These are phyloP conservation scores for Pherbina coryleti DNA, from an alignment of 2,888 invertebrate species.

Conservation along the genomic window DNA sequence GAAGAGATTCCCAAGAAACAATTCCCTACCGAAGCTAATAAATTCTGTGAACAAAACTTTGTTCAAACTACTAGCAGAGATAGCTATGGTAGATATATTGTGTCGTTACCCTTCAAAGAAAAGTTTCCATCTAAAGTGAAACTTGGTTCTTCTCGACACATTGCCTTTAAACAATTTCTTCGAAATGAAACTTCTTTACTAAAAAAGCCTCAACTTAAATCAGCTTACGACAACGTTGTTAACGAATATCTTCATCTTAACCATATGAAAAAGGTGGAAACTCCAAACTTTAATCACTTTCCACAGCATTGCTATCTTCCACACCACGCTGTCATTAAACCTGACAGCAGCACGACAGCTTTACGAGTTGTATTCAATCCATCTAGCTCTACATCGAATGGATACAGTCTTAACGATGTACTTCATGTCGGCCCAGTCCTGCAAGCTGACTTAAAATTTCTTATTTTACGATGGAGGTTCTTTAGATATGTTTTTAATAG, in stretches of 20 bases:
- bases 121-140: background rate
- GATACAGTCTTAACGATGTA: slow-evolving; percentile 30
- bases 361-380: slow-evolving; percentile 30
- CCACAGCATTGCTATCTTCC: no score
- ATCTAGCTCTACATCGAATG: slow-evolving; percentile 16
- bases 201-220: background rate
- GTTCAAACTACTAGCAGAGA: background rate
- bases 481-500: slow-evolving; percentile 26
- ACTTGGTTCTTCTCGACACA: no score
- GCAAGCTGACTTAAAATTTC: slow-evolving; percentile 22
- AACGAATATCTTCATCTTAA: background rate
- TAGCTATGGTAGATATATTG: slow-evolving; percentile 13
- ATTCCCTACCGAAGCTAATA: no score
- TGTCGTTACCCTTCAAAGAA: slow-evolving; percentile 23
- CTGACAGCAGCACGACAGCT: no score
- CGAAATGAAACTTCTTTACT: background rate
- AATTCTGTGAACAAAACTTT: no score
- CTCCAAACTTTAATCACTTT: background rate
- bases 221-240: background rate
- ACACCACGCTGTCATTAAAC: no score
- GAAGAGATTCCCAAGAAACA: no score
- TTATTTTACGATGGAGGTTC: slow-evolving; percentile 25
- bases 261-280: background rate
- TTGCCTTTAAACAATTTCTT: background rate
- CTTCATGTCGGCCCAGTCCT: slow-evolving; percentile 20